Evolutionary conservation across 2,113 vertebrate genomes (phyloP), one percentile per base, ranked within the genome.

Genomic region (Limnothrissa miodon): DNA sequence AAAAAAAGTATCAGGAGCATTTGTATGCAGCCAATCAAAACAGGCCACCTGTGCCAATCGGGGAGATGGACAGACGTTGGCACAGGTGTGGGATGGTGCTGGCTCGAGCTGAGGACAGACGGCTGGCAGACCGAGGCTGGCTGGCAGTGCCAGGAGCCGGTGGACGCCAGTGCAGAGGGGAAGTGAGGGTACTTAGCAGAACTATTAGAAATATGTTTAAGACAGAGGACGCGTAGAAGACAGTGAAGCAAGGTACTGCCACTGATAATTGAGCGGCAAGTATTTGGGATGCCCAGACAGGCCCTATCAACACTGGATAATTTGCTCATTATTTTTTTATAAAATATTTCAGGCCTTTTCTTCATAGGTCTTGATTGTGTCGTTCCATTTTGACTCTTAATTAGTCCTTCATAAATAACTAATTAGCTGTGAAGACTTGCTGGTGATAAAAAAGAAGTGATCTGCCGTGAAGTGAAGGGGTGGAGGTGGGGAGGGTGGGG

Each of bases 381-480:
- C 93, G 83, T 85, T 93, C 91, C 93, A 94, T 94, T 93, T 93
- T 92, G 91, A 86, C 91, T 93, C 90, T 92, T 93, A 94, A 94
- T 94, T 93, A 94, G 91, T 87, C 86, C 88, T 86, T 89, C 93
- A 92, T 90, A 91, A 95, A 94, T 93, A 92, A 90, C 91, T 94
- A 94, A 95, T 94, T 93, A 94, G 91, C 88, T 92, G 84, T 93
- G 91, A 92, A 93, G 90, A 91, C 93, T 91, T 91, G 93, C 92
- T 88, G 87, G 91, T 90, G 93, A 94, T 95, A 93, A 93, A 92
- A n/a, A 93, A 93, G 29, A 93, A 89, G 92, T 93, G 93, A 95
- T 93, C 92, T 92, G 85, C 93, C 92, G 92, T 93, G 94, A 94
- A 94, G 94, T 95, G 92, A 94, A 93, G 90, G 91, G 91, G 86